Percentiles rank a stretch among this genome's conserved stretches.
phyloP scores from a whole-genome alignment of 2,888 invertebrate genomes.

The Gymnosoma rotundatum region DNA sequence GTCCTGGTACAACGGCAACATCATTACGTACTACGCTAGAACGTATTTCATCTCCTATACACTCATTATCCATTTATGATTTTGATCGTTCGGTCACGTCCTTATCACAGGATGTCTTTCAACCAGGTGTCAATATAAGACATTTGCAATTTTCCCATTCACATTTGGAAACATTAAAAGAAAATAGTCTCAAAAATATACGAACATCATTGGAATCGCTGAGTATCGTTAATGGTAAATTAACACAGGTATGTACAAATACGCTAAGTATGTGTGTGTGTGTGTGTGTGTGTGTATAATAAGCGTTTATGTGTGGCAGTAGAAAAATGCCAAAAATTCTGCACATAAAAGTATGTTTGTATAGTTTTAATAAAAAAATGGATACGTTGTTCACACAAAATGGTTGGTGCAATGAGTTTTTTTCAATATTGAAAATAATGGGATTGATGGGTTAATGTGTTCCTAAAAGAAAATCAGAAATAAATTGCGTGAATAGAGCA shows the following conservation, averaged over 20 bases:
- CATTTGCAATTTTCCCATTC: constrained; percentile 91
- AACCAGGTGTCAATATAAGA: constrained; percentile 86
- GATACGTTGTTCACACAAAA: neutral
- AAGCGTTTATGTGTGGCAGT: neutral
- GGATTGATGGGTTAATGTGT: neutral
- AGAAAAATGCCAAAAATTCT: neutral
- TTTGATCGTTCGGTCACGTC: constrained; percentile 91
- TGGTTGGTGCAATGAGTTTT: neutral
- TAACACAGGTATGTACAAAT: constrained; percentile 80
- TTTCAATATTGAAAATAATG: neutral
- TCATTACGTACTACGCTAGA: constrained; percentile 89
- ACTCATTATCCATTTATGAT: constrained; percentile 94
- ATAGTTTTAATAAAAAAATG: neutral
- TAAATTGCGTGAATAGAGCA: neutral
- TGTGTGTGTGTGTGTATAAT: neutral
- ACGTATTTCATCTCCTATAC: constrained; percentile 87
- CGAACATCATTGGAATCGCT: constrained; percentile 90
- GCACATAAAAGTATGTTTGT: neutral
- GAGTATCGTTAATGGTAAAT: constrained; percentile 89
- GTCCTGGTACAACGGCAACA: constrained; percentile 90
- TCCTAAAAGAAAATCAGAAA: neutral
- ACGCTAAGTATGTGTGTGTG: neutral
- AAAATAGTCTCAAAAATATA: constrained; percentile 88
- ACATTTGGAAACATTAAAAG: constrained; percentile 87
- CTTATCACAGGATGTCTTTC: constrained; percentile 89